phyloP scores from a whole-genome alignment of 2,888 invertebrate genomes.

The Dynastes maya region DNA sequence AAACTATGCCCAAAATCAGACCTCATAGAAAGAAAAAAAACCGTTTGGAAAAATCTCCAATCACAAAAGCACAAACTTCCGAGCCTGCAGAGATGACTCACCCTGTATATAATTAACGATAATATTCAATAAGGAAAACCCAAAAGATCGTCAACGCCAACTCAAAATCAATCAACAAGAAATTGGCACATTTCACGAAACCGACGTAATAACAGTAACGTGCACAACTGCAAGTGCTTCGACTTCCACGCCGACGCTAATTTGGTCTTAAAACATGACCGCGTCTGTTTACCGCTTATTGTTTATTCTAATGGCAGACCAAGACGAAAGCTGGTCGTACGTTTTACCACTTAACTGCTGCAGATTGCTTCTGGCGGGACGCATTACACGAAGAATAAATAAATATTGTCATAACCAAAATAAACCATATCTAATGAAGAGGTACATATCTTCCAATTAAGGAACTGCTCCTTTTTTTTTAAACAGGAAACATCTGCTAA shows the following conservation, averaged over 20 bases:
- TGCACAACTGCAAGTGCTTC: neutral
- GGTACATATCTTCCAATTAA: conserved; percentile 37
- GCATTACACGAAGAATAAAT: conserved; percentile 37
- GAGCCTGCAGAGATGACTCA: too few species aligned
- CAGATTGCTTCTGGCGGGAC: neutral
- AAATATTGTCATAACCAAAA: conserved; percentile 46
- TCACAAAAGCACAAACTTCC: too few species aligned
- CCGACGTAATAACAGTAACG: neutral
- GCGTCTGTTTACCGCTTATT: conserved; percentile 1
- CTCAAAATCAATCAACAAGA: too few species aligned
- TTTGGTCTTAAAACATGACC: neutral
- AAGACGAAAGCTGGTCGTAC: neutral
- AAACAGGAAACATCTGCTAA: conserved; percentile 50
- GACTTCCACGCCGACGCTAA: conserved; percentile 3
- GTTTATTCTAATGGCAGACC: neutral
- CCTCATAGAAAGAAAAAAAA: too few species aligned
- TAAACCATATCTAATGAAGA: conserved; percentile 42
- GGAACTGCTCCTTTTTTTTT: conserved; percentile 40
- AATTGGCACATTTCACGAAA: too few species aligned
- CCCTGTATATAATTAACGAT: too few species aligned
- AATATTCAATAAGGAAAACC: too few species aligned
- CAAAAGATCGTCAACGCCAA: too few species aligned
- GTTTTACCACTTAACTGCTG: conserved; percentile 36
- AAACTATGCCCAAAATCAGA: too few species aligned
- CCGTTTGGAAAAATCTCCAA: too few species aligned